A percentile compares a stretch with the other conserved stretches of the same genome.
These are phyloP conservation scores for Synanceia verrucosa DNA, from an alignment of 2,797 vertebrate genomes.

Conservation along the genomic window DNA sequence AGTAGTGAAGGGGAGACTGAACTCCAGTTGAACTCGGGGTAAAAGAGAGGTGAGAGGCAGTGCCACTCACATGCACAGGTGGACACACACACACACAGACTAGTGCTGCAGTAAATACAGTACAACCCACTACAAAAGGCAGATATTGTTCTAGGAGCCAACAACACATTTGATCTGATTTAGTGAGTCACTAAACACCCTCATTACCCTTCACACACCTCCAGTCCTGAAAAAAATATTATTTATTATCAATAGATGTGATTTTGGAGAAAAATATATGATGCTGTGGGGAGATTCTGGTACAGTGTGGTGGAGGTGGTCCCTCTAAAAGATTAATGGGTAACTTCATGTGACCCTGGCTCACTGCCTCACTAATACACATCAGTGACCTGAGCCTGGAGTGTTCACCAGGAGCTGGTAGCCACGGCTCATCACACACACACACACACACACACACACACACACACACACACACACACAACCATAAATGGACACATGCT, in stretches of 20 bases:
- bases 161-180: conserved; percentile 10
- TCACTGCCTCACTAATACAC: conserved; percentile 65
- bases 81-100: conserved; percentile 15
- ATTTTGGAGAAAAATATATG: not conserved
- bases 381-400: conserved; percentile 55
- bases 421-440: conserved; percentile 69
- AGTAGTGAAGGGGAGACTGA: conserved; percentile 65
- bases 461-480: not conserved
- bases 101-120: not conserved
- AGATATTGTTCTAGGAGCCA: not conserved
- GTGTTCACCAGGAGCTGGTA: conserved; percentile 63
- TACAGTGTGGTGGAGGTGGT: conserved; percentile 5
- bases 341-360: conserved; percentile 75
- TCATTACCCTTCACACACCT: conserved; percentile 53
- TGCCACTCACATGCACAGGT: conserved; percentile 37
- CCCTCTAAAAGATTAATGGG: conserved; percentile 73
- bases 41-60: conserved; percentile 71
- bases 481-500: not conserved
- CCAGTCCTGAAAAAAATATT: not conserved
- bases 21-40: conserved; percentile 79
- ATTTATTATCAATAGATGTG: not conserved
- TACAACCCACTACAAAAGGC: not conserved
- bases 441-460: conserved; percentile 1
- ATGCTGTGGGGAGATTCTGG: conserved; percentile 1
- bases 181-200: conserved; percentile 3